A percentile compares a stretch with the other conserved stretches of the same genome.
Evolutionary conservation across 2,888 invertebrate genomes (phyloP).

Genomic region (Prosopocoilus inquinatus): DNA sequence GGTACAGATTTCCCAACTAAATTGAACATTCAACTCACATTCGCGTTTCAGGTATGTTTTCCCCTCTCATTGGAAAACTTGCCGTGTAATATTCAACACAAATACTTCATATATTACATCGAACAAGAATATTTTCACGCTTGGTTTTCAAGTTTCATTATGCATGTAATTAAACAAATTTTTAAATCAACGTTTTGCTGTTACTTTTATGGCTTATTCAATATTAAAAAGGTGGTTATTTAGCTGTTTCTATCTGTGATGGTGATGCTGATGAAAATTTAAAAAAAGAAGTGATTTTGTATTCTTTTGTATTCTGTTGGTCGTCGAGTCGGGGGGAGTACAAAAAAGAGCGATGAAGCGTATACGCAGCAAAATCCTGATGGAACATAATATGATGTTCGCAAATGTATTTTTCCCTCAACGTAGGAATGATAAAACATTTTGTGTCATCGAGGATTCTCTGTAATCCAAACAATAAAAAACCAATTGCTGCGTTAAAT

Average conservation of each 20-base stretch:
- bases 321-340: background rate
- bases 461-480: conserved; percentile 45
- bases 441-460: conserved; percentile 43
- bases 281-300: background rate
- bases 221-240: too few relatives aligned
- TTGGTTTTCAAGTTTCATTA: background rate
- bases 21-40: conserved; percentile 44
- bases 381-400: conserved; percentile 20
- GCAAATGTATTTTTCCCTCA: conserved; percentile 24
- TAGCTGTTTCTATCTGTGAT: background rate
- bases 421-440: conserved; percentile 38
- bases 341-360: conserved; percentile 13
- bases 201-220: background rate
- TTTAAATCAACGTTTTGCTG: background rate
- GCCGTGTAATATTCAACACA: conserved; percentile 7
- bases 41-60: conserved; percentile 38
- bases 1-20: conserved; percentile 39
- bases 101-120: conserved; percentile 1
- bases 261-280: background rate
- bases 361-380: conserved; percentile 13
- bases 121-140: conserved; percentile 4
- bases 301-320: background rate
- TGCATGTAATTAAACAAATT: background rate
- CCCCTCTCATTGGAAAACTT: conserved; percentile 28
- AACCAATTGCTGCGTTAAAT: conserved; percentile 36